These are phyloP conservation scores for Alectoris magna DNA, from an alignment of 2,797 vertebrate species.

Conservation along the genomic window DNA sequence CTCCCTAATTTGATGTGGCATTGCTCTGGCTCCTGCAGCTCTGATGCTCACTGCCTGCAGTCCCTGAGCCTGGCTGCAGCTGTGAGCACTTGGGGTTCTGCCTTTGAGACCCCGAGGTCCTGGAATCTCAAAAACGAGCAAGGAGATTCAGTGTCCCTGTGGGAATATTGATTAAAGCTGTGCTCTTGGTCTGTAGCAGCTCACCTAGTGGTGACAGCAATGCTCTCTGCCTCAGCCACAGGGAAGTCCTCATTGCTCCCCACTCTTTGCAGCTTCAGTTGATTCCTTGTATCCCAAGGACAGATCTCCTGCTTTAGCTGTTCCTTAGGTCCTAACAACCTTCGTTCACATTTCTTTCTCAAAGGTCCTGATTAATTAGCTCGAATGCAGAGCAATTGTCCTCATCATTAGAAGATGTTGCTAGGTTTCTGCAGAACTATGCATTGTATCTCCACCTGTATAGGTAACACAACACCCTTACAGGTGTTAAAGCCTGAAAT, in stretches of 20 bases:
- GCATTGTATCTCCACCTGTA: neutral
- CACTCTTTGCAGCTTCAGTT: neutral
- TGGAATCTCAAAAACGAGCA: neutral
- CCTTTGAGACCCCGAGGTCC: neutral
- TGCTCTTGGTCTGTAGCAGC: neutral
- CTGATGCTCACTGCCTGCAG: neutral
- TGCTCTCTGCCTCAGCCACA: neutral
- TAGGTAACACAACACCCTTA: neutral
- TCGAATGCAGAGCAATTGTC: neutral
- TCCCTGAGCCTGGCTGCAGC: conserved; percentile 32
- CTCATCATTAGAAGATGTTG: neutral
- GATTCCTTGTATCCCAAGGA: neutral
- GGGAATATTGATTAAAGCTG: neutral
- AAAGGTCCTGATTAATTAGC: neutral
- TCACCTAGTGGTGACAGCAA: neutral
- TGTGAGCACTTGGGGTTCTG: neutral
- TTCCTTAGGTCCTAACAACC: neutral
- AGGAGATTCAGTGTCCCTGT: neutral
- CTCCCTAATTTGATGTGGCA: neutral
- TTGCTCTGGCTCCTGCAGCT: neutral
- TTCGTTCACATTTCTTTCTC: neutral
- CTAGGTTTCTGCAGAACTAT: neutral
- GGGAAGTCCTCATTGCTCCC: neutral
- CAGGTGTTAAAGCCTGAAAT: neutral
- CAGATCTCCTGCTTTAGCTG: neutral